Evolutionary conservation across 2,113 vertebrate species (phyloP), one percentile per base, ranked within the genome.

Genomic region (Camelus dromedarius): DNA sequence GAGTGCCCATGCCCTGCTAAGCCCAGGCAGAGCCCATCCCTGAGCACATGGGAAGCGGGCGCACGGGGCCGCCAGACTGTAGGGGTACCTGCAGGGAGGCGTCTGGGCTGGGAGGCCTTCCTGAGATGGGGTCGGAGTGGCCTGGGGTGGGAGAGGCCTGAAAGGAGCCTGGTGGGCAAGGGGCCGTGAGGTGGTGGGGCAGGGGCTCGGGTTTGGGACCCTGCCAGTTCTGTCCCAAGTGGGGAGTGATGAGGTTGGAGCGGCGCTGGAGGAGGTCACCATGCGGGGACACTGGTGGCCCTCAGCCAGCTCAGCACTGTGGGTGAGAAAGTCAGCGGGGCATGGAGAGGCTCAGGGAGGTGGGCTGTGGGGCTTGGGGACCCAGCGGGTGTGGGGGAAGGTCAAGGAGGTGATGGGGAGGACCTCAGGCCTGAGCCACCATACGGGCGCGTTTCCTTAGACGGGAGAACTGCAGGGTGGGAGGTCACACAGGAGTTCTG

Each of bases 31-130:
- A 89, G 76, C 0, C 70, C 0, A 1, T 16, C 70, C 60, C 52
- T 60, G 70, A 3, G 20, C 18, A 1, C 0, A 1, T 11, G 72
- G 42, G 32, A 75, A 67, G 22, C 0, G 8, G 69, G 4, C 67
- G 3, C 3, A 19, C 5, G 30, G 66, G 73, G 19, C 3, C 3
- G 75, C 76, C 67, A 19, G 48, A 14, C 24, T 22, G 11, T 1
- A 1, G 46, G 14, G 6, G 13, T 13, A 6, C 58, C 20, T 10
- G 64, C 14, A 10, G 8, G 72, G 32, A 6, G 52, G 32, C 24
- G 8, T 22, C 10, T 5, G 26, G 3, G 12, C 50, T 3, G 16
- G 84, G 66, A 22, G 46, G 50, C 32, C 46, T 10, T 19, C 28
- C 20, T 50, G 46, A 24, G 54, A 30, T 8, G 67, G 52, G 35